These are phyloP conservation scores for Hartigia nigra DNA, from an alignment of 2,888 invertebrate species.

Conservation along the genomic window DNA sequence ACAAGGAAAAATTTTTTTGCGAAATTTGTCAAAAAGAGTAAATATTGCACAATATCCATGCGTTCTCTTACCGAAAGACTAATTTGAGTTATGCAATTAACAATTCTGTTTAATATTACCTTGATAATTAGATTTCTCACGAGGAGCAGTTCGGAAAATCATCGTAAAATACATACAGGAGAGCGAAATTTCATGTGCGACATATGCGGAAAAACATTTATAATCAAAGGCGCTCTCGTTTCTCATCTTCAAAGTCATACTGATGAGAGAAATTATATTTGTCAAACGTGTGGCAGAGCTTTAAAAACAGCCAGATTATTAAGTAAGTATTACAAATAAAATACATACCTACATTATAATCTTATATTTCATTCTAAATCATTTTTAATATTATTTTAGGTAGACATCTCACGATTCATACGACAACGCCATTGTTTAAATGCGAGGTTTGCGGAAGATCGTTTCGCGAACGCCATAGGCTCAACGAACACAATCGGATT, in stretches of 20 bases:
- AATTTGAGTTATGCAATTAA: not conserved
- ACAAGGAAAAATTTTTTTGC: constrained; percentile 45
- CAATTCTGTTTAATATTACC: not conserved
- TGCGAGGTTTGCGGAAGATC: constrained; percentile 69
- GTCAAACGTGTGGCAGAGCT: constrained; percentile 42
- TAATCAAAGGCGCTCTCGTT: constrained; percentile 49
- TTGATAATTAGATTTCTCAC: constrained; percentile 42
- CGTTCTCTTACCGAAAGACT: not conserved
- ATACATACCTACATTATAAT: not conserved
- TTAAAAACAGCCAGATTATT: constrained; percentile 27
- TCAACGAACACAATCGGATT: constrained; percentile 76
- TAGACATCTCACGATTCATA: constrained; percentile 18
- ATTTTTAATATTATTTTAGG: constrained; percentile 8
- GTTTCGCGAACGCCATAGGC: constrained; percentile 74
- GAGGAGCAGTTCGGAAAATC: constrained; percentile 46
- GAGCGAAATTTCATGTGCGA: constrained; percentile 55
- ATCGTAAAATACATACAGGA: constrained; percentile 53
- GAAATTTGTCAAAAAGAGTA: constrained; percentile 48
- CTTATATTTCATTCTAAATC: not conserved
- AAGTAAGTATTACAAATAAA: constrained; percentile 14
- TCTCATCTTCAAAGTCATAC: constrained; percentile 49
- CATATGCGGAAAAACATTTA: constrained; percentile 54
- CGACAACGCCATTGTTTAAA: constrained; percentile 66
- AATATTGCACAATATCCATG: constrained; percentile 25
- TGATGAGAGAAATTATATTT: constrained; percentile 43